Base-by-base conservation (phyloP, 2,113 vertebrate genomes). In the Mesocricetus auratus region DNA sequence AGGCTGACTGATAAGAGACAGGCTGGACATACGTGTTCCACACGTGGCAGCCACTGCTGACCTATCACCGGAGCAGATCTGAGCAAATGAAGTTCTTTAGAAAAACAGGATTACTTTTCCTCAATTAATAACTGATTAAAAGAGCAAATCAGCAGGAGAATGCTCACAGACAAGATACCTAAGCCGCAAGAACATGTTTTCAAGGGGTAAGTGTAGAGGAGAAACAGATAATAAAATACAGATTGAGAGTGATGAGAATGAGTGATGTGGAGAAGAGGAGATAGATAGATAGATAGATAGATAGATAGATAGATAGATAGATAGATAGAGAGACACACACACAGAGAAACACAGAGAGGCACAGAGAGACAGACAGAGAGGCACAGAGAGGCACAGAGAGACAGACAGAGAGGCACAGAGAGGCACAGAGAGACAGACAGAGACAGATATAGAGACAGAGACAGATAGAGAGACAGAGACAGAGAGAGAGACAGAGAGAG, bases 61-160 rank as follows among this genome's bases (percentile, higher is more conserved):
- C 93, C 83, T 96, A 69, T 69, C 71, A 95, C 31, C 96, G 89
- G 95, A 60, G 92, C 95, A 97, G 69, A 86, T 66, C 89, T 4
- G 87, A 62, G 88, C 62, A 96, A 90, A 95, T 92, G 31, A 96
- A 68, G 96, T 36, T 58, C 78, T 96, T 95, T 97, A 96, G 92
- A 93, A 79, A 97, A 97, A 98, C 62, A 10, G 3, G n/a, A 94
- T 94, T 50, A 86, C 36, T 93, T 97, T 93, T 86, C 94, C 95
- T 42, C 39, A 60, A 86, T 94, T 91, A 13, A 96, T 97, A 97
- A 98, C 95, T 39, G 79, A 74, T 97, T 56, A 89, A 74, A 89
- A 97, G 56, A 93, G 75, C 5, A 47, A 94, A 82, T 68, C 47
- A 68, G 97, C 68, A 92, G 93, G 89, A 96, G 24, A 58, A 94